These are phyloP conservation scores for Caenorhabditis afra DNA, from an alignment of 2,888 invertebrate genomes.

Conservation along the genomic window DNA sequence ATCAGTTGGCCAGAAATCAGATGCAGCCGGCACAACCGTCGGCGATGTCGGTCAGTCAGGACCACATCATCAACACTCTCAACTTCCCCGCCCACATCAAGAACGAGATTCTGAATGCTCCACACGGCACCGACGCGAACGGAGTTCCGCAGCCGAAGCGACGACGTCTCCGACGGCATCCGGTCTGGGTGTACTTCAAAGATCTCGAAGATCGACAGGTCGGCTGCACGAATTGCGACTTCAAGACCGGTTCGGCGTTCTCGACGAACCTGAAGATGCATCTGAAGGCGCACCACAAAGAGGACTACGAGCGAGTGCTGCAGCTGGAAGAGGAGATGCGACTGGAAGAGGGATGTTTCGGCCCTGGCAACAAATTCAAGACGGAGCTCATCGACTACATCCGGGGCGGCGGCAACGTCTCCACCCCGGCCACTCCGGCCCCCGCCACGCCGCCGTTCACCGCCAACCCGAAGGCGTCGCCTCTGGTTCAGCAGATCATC, in stretches of 20 bases:
- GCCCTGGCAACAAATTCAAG: conserved; percentile 72
- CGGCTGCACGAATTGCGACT: conserved; percentile 76
- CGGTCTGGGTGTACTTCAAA: conserved; percentile 77
- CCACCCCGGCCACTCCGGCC: conserved; percentile 61
- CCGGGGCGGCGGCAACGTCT: conserved; percentile 72
- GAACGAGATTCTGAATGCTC: conserved; percentile 61
- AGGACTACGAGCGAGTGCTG: conserved; percentile 72
- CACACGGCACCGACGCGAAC: conserved; percentile 68
- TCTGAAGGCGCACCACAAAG: conserved; percentile 76
- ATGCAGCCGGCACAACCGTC: conserved; percentile 41
- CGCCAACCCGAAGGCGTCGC: conserved; percentile 62
- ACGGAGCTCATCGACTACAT: conserved; percentile 73
- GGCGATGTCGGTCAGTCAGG: conserved; percentile 43
- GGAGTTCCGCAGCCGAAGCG: conserved; percentile 73
- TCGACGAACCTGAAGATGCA: conserved; percentile 78
- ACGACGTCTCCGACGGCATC: conserved; percentile 74
- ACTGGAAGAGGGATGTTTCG: conserved; percentile 71
- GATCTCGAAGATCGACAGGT: conserved; percentile 78
- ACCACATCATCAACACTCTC: conserved; percentile 61
- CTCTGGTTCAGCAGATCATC: conserved; percentile 71
- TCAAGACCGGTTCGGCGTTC: conserved; percentile 76
- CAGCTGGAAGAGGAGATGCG: conserved; percentile 73
- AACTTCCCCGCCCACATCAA: conserved; percentile 65
- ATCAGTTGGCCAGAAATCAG: conserved; percentile 63
- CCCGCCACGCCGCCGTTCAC: conserved; percentile 17